Evolutionary conservation across 2,888 invertebrate genomes (phyloP).

Genomic region (Tromatobia lineatoria): DNA sequence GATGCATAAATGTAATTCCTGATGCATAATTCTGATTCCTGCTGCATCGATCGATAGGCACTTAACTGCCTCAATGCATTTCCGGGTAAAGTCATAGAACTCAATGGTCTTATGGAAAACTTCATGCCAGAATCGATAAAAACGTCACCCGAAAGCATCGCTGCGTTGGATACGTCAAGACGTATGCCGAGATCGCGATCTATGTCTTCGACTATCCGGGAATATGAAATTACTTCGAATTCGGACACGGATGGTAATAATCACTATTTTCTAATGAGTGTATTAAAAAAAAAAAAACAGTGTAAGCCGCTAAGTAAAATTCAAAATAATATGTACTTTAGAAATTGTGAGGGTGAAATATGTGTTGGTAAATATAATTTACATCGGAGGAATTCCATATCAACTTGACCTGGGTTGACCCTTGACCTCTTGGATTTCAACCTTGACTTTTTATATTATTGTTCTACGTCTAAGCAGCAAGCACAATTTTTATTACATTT

Average conservation of each 20-base stretch:
- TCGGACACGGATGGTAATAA: slow-evolving; percentile 71
- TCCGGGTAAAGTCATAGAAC: slow-evolving; percentile 77
- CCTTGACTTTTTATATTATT: no score
- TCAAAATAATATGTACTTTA: no score
- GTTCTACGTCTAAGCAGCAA: no score
- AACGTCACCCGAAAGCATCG: slow-evolving; percentile 64
- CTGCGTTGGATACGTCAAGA: slow-evolving; percentile 52
- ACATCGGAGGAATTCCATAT: no score
- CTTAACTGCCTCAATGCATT: slow-evolving; percentile 76
- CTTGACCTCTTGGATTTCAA: no score
- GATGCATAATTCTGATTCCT: not conserved
- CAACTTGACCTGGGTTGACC: no score
- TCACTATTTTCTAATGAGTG: not conserved
- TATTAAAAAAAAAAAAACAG: no score
- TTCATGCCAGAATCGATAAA: slow-evolving; percentile 75
- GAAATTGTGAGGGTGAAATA: no score
- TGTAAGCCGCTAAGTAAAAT: no score
- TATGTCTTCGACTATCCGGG: slow-evolving; percentile 70
- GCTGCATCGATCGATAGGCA: slow-evolving; percentile 71
- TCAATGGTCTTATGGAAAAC: slow-evolving; percentile 77
- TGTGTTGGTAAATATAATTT: no score
- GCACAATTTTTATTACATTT: no score
- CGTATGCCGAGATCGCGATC: slow-evolving; percentile 71
- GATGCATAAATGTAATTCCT: not conserved
- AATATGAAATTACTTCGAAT: slow-evolving; percentile 70